Percentiles rank a stretch among this genome's conserved stretches.
Conservation (phyloP, 37 sponge, comb jelly and placozoan species). For the Hormiphora californensis region DNA sequence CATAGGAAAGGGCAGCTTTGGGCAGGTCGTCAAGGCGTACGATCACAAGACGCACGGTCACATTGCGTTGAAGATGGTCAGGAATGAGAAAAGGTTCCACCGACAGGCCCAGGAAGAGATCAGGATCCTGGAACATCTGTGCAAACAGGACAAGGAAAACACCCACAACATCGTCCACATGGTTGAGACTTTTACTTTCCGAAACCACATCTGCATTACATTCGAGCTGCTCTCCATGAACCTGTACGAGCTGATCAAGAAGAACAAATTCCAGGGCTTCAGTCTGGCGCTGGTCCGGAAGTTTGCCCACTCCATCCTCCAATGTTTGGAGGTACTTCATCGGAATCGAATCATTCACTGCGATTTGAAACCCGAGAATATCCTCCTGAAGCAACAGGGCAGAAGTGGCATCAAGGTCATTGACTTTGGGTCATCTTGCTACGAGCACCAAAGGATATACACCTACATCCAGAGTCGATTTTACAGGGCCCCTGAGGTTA, state of each 20-base stretch:
- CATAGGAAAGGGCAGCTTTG: conserved; percentile 96
- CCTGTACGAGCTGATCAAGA: conserved; percentile 97
- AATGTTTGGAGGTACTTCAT: conserved; percentile 82
- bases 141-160: conserved; percentile 84
- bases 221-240: conserved; percentile 98
- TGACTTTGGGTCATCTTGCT: conserved; percentile 94
- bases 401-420: conserved; percentile 93
- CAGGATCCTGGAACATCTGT: conserved; percentile 81
- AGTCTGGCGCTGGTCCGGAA: conserved; percentile 89
- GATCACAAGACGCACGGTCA: conserved; percentile 89
- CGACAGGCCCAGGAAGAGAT: conserved; percentile 93
- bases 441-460: conserved; percentile 89
- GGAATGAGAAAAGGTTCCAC: conserved; percentile 95
- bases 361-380: conserved; percentile 97
- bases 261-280: conserved; percentile 99
- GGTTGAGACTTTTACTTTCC: conserved; percentile 84
- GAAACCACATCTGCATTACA: conserved; percentile 93
- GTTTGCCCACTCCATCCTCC: conserved; percentile 93
- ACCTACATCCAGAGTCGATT: conserved; percentile 95
- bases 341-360: conserved; percentile 98
- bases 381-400: conserved; percentile 85
- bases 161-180: conserved; percentile 89
- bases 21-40: conserved; percentile 90
- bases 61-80: conserved; percentile 89
- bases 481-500: conserved; percentile 93